Evolutionary conservation across 2,888 invertebrate species (phyloP).

Genomic region (Hirudinaria manillensis): DNA sequence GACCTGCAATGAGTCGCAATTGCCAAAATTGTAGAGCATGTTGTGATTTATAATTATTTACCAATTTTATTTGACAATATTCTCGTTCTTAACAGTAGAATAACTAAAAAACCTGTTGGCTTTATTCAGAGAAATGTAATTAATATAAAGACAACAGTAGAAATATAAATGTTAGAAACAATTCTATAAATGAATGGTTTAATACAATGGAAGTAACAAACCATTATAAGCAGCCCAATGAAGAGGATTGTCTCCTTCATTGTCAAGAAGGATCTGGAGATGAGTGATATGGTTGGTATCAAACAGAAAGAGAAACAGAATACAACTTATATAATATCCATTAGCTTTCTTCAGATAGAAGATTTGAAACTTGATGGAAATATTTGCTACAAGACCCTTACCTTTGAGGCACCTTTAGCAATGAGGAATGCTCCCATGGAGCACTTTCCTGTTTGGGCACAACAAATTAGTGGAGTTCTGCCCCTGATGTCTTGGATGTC

Average conservation of each 20-base stretch:
- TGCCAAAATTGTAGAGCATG: not conserved
- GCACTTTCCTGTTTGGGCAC: conserved; percentile 85
- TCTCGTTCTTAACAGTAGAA: no score
- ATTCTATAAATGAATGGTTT: not conserved
- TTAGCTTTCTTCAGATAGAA: no score
- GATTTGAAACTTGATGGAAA: no score
- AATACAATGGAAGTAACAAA: conserved; percentile 37
- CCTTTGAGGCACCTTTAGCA: conserved; percentile 75
- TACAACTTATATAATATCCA: not conserved
- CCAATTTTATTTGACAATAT: no score
- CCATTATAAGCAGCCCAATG: conserved; percentile 92
- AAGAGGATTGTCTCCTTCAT: conserved; percentile 84
- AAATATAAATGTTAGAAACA: not conserved
- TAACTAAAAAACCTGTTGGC: no score
- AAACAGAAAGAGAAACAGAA: conserved; percentile 44
- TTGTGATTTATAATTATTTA: no score
- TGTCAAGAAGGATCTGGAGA: conserved; percentile 70
- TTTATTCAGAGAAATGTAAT: no score
- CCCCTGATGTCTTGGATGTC: conserved; percentile 83
- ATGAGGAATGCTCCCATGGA: conserved; percentile 82
- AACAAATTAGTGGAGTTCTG: conserved; percentile 76
- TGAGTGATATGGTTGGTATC: no score
- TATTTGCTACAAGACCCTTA: not conserved
- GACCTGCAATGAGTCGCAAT: conserved; percentile 42
- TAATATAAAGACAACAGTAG: not conserved